These are phyloP conservation scores for Baccha elongata DNA, from an alignment of 2,888 invertebrate genomes.

Conservation along the genomic window DNA sequence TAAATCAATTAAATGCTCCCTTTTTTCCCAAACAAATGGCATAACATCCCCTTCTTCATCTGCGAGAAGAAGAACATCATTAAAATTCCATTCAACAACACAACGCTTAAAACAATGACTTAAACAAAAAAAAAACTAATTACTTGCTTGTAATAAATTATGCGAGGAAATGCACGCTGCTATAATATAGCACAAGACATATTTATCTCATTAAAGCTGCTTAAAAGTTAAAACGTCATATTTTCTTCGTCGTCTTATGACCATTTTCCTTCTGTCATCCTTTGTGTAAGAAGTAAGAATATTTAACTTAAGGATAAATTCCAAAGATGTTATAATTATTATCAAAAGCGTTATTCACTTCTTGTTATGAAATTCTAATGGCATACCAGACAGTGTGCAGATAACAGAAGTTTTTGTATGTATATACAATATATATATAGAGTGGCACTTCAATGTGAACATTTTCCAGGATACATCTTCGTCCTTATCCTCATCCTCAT, in stretches of 20 bases:
- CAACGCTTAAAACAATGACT: constrained; percentile 23
- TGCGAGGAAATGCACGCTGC: constrained; percentile 7
- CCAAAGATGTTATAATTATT: constrained; percentile 62
- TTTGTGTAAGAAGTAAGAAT: constrained; percentile 1
- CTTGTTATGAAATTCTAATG: constrained; percentile 2
- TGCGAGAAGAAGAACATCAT: neutral
- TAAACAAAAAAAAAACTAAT: constrained; percentile 13
- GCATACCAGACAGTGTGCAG: neutral
- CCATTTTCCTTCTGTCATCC: constrained; percentile 24
- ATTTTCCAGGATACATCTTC: constrained; percentile 2
- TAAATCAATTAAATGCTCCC: constrained; percentile 53
- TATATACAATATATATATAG: neutral
- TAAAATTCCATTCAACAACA: constrained; percentile 19
- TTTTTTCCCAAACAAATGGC: neutral
- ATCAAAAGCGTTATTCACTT: constrained; percentile 59
- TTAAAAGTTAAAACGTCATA: constrained; percentile 33
- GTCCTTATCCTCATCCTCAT: neutral
- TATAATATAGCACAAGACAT: constrained; percentile 7
- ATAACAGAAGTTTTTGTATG: constrained; percentile 6
- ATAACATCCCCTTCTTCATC: no score
- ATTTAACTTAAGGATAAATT: constrained; percentile 51
- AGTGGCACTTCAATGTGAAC: constrained; percentile 12
- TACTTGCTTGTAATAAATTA: constrained; percentile 27
- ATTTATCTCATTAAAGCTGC: constrained; percentile 37
- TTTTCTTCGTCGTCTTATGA: constrained; percentile 23